Percentiles rank a stretch among this genome's conserved stretches.
phyloP scores from a whole-genome alignment of 2,888 invertebrate species.

The Chydorus sphaericus region DNA sequence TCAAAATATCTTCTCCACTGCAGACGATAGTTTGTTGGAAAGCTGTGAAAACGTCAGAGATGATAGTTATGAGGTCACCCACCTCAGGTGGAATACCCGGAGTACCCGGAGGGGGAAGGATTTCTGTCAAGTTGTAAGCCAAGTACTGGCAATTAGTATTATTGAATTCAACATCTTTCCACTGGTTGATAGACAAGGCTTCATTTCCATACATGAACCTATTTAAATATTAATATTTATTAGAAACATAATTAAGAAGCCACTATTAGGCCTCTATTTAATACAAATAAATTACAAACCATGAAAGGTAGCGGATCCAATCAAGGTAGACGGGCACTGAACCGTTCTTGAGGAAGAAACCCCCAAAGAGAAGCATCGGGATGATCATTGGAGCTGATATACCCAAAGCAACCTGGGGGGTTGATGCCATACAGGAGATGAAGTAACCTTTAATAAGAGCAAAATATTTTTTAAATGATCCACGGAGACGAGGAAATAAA shows the following conservation, averaged over 20 bases:
- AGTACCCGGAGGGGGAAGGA: neutral
- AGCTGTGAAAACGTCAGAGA: neutral
- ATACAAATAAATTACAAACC: no score
- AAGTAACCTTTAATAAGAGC: constrained; percentile 55
- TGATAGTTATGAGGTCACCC: neutral
- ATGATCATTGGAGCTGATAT: constrained; percentile 84
- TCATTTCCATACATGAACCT: constrained; percentile 84
- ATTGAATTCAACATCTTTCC: constrained; percentile 50
- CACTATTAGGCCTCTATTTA: no score
- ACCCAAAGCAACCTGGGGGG: constrained; percentile 73
- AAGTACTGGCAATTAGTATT: neutral
- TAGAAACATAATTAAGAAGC: no score
- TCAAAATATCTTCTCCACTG: constrained; percentile 54
- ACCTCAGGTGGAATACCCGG: neutral
- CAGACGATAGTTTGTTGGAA: neutral
- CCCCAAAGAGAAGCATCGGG: constrained; percentile 86
- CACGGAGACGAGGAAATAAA: no score
- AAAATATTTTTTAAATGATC: constrained; percentile 1
- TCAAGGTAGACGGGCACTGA: constrained; percentile 69
- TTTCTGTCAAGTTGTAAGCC: neutral
- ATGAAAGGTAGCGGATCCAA: constrained; percentile 76
- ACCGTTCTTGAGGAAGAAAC: constrained; percentile 82
- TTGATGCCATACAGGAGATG: constrained; percentile 71
- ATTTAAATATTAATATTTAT: no score
- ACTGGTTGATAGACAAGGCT: constrained; percentile 74